Evolutionary conservation across 2,888 invertebrate genomes (phyloP), one percentile per base, ranked within the genome.

Genomic region (Matsumyia berberina): DNA sequence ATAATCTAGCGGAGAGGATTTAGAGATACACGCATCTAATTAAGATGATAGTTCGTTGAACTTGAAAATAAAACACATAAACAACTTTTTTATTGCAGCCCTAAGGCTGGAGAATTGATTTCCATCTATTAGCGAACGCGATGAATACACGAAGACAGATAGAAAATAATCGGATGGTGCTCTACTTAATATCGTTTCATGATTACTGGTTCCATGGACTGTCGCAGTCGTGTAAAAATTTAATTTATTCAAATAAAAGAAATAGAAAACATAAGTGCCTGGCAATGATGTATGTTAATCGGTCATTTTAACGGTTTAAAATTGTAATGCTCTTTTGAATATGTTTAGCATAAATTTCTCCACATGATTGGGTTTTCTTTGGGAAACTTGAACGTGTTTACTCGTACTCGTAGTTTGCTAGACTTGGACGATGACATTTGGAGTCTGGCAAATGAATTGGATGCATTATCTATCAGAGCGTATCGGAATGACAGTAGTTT

Each of bases 251-350:
- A 78, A 49, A 69, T 15, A 62, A 53, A 11, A 49, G 12, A 62
- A 53, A 17, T 3, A 55, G 37, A 24, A 58, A 15, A 51, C 60
- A 46, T n/a, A 11, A 64, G 19, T 37, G 35, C 55, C 11, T 49
- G 53, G 39, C 70, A 79, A 64, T 70, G 73, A 74, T 69, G 62
- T 85, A 85, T 85, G 83, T 57, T 85, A 85, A 85, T 85, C 79
- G 83, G 69, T 79, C 64, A 74, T 79, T 74, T 85, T 79, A 85
- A 85, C 83, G 64, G 79, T 69, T 79, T 79, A 64, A 73, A 62
- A 24, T 74, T 79, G 78, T 83, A 79, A 83, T 67, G 39, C 31
- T 58, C 17, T 57, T 69, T 74, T 39, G 70, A 76, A 70, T 70
- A 57, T 33, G 46, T 72, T 70, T 37, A 24, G 51, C 66, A 73